Conservation (phyloP, 2,888 invertebrate genomes). For the Brachyopa scutellaris region DNA sequence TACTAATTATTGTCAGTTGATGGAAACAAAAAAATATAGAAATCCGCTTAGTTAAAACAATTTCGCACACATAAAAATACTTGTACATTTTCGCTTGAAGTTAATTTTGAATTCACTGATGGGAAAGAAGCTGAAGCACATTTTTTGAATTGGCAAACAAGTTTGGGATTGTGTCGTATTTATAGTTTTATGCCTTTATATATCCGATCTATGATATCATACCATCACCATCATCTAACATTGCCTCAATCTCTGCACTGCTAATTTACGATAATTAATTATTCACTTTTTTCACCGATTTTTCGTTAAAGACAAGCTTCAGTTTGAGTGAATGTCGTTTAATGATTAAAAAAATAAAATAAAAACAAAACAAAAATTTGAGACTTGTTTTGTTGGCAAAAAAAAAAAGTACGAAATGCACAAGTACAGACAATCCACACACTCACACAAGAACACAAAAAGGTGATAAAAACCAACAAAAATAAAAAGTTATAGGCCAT, state of each 20-base stretch:
- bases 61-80: slow-evolving; percentile 33
- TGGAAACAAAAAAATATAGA: not conserved
- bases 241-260: slow-evolving; percentile 26
- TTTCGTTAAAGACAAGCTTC: slow-evolving; percentile 1
- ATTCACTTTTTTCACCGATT: not conserved
- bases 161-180: slow-evolving; percentile 1
- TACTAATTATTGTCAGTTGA: slow-evolving; percentile 41
- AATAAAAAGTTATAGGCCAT: slow-evolving; percentile 4
- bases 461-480: slow-evolving; percentile 52
- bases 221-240: not conserved
- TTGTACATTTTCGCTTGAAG: slow-evolving; percentile 19
- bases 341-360: no score
- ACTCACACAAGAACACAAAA: slow-evolving; percentile 7
- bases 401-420: slow-evolving; percentile 9
- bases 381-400: slow-evolving; percentile 27
- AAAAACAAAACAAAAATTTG: not conserved
- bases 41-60: slow-evolving; percentile 20
- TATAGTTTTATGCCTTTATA: slow-evolving; percentile 4
- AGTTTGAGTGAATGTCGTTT: slow-evolving; percentile 2
- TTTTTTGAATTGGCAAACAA: slow-evolving; percentile 37
- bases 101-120: slow-evolving; percentile 50
- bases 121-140: slow-evolving; percentile 34
- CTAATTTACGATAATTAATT: slow-evolving; percentile 28
- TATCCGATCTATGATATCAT: slow-evolving; percentile 64
- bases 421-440: slow-evolving; percentile 4